A percentile compares a stretch with the other conserved stretches of the same genome.
These are phyloP conservation scores for Disparrhopalites patrizii DNA, from an alignment of 2,888 invertebrate species.

Conservation along the genomic window DNA sequence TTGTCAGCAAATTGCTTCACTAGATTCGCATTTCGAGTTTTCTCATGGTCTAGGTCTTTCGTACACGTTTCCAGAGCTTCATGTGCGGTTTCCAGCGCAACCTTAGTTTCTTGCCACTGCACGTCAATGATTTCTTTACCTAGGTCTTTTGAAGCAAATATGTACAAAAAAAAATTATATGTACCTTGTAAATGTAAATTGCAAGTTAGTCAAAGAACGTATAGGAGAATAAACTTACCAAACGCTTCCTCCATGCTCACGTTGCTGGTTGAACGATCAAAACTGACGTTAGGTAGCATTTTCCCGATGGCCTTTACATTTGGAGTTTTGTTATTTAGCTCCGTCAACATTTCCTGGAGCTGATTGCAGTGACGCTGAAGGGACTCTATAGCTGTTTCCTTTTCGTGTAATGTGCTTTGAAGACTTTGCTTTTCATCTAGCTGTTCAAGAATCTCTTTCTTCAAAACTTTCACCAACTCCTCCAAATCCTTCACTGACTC, in stretches of 20 bases:
- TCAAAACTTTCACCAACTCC: neutral
- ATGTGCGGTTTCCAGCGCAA: neutral
- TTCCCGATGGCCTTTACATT: neutral
- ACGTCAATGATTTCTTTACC: constrained; percentile 21
- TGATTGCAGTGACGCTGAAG: constrained; percentile 5
- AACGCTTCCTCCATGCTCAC: constrained; percentile 1
- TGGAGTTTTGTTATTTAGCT: neutral
- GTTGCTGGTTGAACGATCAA: constrained; percentile 6
- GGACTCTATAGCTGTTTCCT: constrained; percentile 5
- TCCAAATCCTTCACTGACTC: neutral
- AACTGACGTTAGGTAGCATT: constrained; percentile 14
- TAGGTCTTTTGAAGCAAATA: neutral
- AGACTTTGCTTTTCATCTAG: neutral
- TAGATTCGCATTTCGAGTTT: neutral
- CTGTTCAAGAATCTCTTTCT: neutral
- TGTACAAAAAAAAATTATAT: neutral
- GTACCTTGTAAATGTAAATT: neutral
- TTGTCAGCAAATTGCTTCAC: no score
- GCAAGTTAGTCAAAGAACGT: neutral
- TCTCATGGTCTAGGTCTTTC: neutral
- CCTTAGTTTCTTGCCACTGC: constrained; percentile 14
- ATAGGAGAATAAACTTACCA: neutral
- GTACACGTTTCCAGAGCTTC: neutral
- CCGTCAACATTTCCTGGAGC: constrained; percentile 3
- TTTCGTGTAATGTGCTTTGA: neutral